Evolutionary conservation across 2,888 invertebrate genomes (phyloP).

Genomic region (Epistrophella euchroma): DNA sequence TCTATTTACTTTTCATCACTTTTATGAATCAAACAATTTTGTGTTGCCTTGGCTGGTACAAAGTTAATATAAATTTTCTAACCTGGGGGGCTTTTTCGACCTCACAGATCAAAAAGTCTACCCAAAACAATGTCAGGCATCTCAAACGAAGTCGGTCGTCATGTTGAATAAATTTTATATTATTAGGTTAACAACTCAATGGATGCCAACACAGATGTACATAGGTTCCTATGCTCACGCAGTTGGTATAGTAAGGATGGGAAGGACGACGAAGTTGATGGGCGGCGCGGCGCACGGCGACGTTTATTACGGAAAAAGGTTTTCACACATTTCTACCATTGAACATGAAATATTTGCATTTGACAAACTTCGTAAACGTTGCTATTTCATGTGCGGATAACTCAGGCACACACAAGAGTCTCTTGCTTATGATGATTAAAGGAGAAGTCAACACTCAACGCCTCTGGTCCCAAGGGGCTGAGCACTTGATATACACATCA

Average conservation of each 20-base stretch:
- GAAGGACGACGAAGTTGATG: not conserved
- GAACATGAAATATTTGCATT: constrained; percentile 67
- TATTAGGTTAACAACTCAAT: constrained; percentile 37
- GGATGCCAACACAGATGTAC: constrained; percentile 20
- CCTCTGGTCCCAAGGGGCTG: not conserved
- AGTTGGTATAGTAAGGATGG: not conserved
- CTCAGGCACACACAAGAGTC: constrained; percentile 1
- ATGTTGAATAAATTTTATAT: constrained; percentile 35
- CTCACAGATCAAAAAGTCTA: constrained; percentile 23
- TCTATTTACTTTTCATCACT: constrained; percentile 8
- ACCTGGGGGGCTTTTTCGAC: not conserved
- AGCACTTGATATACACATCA: not conserved
- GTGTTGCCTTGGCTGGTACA: too few relatives aligned
- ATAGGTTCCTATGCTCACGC: not conserved
- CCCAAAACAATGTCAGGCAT: constrained; percentile 19
- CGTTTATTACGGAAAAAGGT: constrained; percentile 36
- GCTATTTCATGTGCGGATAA: constrained; percentile 51
- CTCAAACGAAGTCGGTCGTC: constrained; percentile 8
- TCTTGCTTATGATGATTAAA: constrained; percentile 31
- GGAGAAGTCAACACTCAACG: constrained; percentile 30
- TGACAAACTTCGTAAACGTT: constrained; percentile 52
- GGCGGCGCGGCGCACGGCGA: not conserved
- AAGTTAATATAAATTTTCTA: constrained; percentile 30
- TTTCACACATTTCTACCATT: constrained; percentile 45
- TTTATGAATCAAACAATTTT: not conserved